phyloP scores from a whole-genome alignment of 2,888 invertebrate species.

The Brachypalpus laphriformis region DNA sequence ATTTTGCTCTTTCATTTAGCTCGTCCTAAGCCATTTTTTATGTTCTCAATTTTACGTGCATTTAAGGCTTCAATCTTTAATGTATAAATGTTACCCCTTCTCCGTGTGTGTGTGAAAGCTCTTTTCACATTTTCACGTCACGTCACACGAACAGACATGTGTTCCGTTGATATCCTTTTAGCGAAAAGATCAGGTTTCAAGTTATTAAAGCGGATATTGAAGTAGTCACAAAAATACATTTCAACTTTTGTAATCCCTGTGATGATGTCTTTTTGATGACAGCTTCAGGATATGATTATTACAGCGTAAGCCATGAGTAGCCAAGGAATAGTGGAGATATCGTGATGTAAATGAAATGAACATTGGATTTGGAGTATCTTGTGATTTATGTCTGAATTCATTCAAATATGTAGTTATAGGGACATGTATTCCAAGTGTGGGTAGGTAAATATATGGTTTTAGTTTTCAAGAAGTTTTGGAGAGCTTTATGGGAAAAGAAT shows the following conservation, averaged over 20 bases:
- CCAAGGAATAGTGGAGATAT: not conserved
- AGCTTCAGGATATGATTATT: slow-evolving; percentile 16
- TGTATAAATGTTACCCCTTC: not conserved
- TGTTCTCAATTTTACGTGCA: slow-evolving; percentile 2
- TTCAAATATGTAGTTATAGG: not conserved
- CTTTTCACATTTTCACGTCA: not conserved
- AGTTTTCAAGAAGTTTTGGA: too few species aligned
- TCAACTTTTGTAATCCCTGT: slow-evolving; percentile 7
- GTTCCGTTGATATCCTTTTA: not conserved
- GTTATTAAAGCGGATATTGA: slow-evolving; percentile 30
- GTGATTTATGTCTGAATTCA: not conserved
- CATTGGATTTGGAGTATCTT: not conserved
- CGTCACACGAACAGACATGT: not conserved
- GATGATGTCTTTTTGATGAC: slow-evolving; percentile 12
- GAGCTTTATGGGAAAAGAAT: too few species aligned
- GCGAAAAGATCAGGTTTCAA: slow-evolving; percentile 1
- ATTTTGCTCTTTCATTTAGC: not conserved
- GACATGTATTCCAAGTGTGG: not conserved
- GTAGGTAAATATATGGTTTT: not conserved
- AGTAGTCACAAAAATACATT: slow-evolving; percentile 23
- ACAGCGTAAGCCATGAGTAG: not conserved
- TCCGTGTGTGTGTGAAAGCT: not conserved
- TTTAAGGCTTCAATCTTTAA: not conserved
- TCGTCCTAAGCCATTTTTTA: not conserved
- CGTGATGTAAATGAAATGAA: not conserved